phyloP scores from a whole-genome alignment of 2,113 vertebrate species.

The Oncorhynchus nerka region DNA sequence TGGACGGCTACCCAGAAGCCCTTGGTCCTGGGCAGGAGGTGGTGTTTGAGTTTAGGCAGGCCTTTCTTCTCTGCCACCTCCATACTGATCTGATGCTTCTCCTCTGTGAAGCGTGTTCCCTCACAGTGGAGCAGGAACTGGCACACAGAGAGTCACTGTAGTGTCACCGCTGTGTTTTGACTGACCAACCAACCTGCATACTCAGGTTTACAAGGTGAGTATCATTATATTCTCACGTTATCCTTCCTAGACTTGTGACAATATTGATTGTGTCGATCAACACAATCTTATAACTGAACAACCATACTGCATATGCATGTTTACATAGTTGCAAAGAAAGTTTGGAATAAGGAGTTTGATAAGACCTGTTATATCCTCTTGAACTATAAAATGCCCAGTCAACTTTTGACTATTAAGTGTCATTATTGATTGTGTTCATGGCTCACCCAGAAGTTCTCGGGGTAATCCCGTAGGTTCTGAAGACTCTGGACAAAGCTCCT shows the following conservation, averaged over 20 bases:
- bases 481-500: slow-evolving; percentile 81
- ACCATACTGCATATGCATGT: background rate
- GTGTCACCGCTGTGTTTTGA: background rate
- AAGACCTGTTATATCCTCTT: too few relatives aligned
- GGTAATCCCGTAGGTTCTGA: slow-evolving; percentile 86
- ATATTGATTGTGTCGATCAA: background rate
- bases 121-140: slow-evolving; percentile 96
- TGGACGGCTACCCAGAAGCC: slow-evolving; percentile 91
- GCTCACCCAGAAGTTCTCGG: slow-evolving; percentile 89
- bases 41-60: slow-evolving; percentile 90
- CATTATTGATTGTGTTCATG: background rate
- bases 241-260: background rate
- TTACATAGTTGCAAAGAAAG: background rate
- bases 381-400: background rate
- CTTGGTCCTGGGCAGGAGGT: slow-evolving; percentile 93
- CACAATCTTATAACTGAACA: background rate
- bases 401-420: background rate
- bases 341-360: too few relatives aligned
- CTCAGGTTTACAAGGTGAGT: background rate
- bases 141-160: slow-evolving; percentile 20
- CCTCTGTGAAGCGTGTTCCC: slow-evolving; percentile 91
- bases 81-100: slow-evolving; percentile 96
- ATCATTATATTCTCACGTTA: background rate
- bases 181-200: too few relatives aligned
- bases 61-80: slow-evolving; percentile 93